Evolutionary conservation across 2,888 invertebrate species (phyloP), one percentile per base, ranked within the genome.

Genomic region (Ceraclea dissimilis): DNA sequence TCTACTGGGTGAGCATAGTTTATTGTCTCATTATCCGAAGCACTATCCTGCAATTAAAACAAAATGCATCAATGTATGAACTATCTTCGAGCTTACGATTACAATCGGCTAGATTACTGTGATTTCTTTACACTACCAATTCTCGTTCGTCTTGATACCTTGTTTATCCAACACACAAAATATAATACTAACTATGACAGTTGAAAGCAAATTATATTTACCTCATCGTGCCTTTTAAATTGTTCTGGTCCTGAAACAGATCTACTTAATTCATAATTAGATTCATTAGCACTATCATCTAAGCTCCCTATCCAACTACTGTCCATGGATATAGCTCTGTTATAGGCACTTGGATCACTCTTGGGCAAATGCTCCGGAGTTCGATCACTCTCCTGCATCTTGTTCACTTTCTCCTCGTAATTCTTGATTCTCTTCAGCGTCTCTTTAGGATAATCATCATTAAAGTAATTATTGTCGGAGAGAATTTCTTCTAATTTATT

Each of bases 231-330:
- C 46, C 53, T 51, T 31, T 56, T 53, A 17, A 59, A 58, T 19
- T 58, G 60, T 54, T 80, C 80, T 1, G 81, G 80, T 6, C 80
- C 80, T 1, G 80, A 80, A 75, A 79, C 75, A 0, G 80, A 80
- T 34, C 80, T 71, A 64, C 79, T 80, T 51, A 80, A 66, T 10
- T 71, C 71, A 49, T 62, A 62, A 48, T 62, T 60, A 54, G 54
- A 55, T 46, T 50, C 59, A 51, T 58, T 59, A 1, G 61, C 44
- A 57, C 54, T 51, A 56, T 59, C 53, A 26, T 62, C 60, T 51
- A 56, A 47, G 50, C 70, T 73, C 56, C 75, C 74, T 47, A 75
- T 67, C 78, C 78, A 79, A 61, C 70, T 73, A 51, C 78, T 78
- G 54, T 77, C 78, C 60, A 72, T 73, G 51, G 70, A 71, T 21